phyloP scores from a whole-genome alignment of 53 echinoderm and acorn worm species.

The Henricia sp. region DNA sequence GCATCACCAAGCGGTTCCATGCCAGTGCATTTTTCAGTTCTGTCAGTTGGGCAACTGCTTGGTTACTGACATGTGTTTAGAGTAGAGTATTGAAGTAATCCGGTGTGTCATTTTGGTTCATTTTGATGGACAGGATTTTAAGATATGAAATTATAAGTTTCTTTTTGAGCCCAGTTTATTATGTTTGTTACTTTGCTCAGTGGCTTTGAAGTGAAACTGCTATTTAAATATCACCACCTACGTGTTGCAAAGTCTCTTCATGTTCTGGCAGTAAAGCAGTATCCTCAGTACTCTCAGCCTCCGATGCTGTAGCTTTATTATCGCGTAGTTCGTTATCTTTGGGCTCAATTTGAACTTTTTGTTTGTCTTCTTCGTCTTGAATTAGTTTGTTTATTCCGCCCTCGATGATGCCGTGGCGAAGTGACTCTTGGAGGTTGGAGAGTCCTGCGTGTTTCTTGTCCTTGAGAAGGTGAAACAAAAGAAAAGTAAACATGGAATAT shows the following conservation, averaged over 20 bases:
- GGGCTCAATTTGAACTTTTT: neutral
- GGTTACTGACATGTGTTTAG: no score
- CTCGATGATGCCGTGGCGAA: constrained; percentile 23
- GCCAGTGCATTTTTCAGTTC: no score
- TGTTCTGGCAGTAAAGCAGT: constrained; percentile 38
- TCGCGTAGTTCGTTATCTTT: neutral
- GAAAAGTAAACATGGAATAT: neutral
- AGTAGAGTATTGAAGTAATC: no score
- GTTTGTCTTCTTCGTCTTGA: constrained; percentile 27
- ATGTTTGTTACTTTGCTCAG: no score
- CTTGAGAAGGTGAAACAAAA: neutral
- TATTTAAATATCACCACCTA: neutral
- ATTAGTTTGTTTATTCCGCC: constrained; percentile 45
- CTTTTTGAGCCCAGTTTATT: no score
- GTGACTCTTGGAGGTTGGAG: constrained; percentile 21
- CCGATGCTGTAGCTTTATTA: neutral
- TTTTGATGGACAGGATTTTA: no score
- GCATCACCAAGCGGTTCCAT: no score
- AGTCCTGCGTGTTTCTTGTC: constrained; percentile 23
- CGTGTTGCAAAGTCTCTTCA: constrained; percentile 36
- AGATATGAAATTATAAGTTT: no score
- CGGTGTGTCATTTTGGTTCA: no score
- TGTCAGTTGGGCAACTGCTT: no score
- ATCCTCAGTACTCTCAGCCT: neutral
- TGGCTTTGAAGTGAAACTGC: no score